Evolutionary conservation across 2,888 invertebrate species (phyloP).

Genomic region (Pinctada fucata): DNA sequence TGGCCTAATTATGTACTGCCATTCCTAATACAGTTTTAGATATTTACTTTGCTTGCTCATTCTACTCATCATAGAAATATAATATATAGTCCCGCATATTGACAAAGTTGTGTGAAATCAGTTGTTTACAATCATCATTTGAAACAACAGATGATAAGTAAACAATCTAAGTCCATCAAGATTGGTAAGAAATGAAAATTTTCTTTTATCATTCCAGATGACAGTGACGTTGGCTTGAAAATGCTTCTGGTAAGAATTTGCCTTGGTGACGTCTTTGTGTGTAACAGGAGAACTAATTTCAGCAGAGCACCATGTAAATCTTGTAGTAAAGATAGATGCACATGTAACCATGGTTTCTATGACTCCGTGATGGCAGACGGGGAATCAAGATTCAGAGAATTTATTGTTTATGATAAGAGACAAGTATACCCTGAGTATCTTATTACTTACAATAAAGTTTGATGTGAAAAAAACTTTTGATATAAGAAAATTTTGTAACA

Average conservation of each 20-base stretch:
- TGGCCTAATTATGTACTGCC: too few species aligned
- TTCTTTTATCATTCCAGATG: constrained; percentile 39
- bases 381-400: constrained; percentile 55
- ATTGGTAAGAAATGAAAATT: too few species aligned
- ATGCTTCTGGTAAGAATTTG: constrained; percentile 51
- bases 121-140: too few species aligned
- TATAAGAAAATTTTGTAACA: too few species aligned
- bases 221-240: constrained; percentile 34
- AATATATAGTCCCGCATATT: too few species aligned
- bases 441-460: not conserved
- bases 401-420: constrained; percentile 53
- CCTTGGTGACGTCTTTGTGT: constrained; percentile 44
- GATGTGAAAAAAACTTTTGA: not conserved
- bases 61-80: too few species aligned
- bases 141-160: too few species aligned
- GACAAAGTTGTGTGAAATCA: too few species aligned
- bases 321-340: constrained; percentile 48
- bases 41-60: too few species aligned
- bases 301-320: constrained; percentile 46
- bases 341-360: constrained; percentile 35
- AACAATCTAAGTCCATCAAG: too few species aligned
- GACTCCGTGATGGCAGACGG: constrained; percentile 39
- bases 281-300: constrained; percentile 30
- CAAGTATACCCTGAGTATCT: not conserved
- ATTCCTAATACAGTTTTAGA: too few species aligned